These are phyloP conservation scores for Drosophila anomelani DNA, from an alignment of 2,888 invertebrate species.

Conservation along the genomic window DNA sequence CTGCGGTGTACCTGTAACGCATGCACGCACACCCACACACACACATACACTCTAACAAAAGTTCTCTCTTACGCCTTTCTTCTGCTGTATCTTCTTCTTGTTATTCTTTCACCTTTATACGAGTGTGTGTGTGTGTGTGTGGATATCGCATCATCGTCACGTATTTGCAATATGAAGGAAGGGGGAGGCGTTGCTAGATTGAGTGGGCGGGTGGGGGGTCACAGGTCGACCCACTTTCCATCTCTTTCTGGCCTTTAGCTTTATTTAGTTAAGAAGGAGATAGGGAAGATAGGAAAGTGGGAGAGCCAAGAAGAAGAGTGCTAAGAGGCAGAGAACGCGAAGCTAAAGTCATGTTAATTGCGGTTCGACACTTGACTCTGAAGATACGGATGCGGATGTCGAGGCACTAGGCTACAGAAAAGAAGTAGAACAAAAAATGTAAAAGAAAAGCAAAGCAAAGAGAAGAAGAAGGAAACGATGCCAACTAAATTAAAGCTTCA, in stretches of 20 bases:
- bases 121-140: neutral
- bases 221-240: slow-evolving; percentile 52
- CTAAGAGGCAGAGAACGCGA: slow-evolving; percentile 15
- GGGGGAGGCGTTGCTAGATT: slow-evolving; percentile 38
- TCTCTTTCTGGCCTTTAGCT: slow-evolving; percentile 17
- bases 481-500: slow-evolving; percentile 1
- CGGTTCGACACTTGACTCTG: slow-evolving; percentile 64
- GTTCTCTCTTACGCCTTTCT: slow-evolving; percentile 11
- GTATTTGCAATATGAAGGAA: slow-evolving; percentile 43
- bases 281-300: neutral
- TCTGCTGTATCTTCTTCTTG: neutral
- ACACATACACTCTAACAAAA: neutral
- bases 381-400: slow-evolving; percentile 47
- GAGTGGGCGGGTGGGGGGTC: slow-evolving; percentile 39
- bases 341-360: slow-evolving; percentile 72
- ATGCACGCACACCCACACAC: slow-evolving; percentile 4
- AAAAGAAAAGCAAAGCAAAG: neutral
- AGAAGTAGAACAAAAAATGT: neutral
- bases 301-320: neutral
- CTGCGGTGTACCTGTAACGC: slow-evolving; percentile 12
- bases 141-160: slow-evolving; percentile 42
- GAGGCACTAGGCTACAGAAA: slow-evolving; percentile 13
- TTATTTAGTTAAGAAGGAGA: slow-evolving; percentile 1
- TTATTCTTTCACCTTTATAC: slow-evolving; percentile 9
- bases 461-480: neutral